These are phyloP conservation scores for Danionella dracula DNA, from an alignment of 2,797 vertebrate species.

Conservation along the genomic window DNA sequence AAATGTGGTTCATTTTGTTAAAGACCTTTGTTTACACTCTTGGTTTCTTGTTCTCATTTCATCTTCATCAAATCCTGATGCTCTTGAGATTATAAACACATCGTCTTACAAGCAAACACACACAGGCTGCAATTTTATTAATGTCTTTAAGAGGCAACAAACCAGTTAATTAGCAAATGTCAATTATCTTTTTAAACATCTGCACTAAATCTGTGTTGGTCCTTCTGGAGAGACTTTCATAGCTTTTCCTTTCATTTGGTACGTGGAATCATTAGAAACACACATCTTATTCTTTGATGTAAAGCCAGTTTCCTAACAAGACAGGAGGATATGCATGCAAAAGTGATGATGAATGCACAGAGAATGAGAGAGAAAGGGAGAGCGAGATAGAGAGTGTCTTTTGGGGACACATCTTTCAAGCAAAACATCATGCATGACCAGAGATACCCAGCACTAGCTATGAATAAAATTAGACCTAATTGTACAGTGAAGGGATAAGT, in stretches of 20 bases:
- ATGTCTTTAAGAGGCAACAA: conserved; percentile 61
- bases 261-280: background rate
- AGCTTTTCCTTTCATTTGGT: background rate
- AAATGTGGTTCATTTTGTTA: conserved; percentile 23
- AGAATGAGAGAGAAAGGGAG: background rate
- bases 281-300: background rate
- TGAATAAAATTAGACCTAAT: background rate
- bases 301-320: conserved; percentile 5
- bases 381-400: background rate
- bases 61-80: conserved; percentile 39
- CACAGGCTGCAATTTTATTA: conserved; percentile 50
- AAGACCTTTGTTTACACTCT: conserved; percentile 37
- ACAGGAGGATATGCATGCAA: conserved; percentile 11
- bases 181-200: conserved; percentile 62
- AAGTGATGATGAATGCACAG: conserved; percentile 24
- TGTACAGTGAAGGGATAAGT: background rate
- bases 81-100: conserved; percentile 24
- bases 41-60: conserved; percentile 27
- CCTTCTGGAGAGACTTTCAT: background rate
- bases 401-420: conserved; percentile 15
- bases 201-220: conserved; percentile 53
- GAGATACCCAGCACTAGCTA: background rate
- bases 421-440: background rate
- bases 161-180: conserved; percentile 58
- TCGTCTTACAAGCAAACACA: conserved; percentile 44